Evolutionary conservation across 2,113 vertebrate genomes (phyloP).

Genomic region (Thymallus thymallus): DNA sequence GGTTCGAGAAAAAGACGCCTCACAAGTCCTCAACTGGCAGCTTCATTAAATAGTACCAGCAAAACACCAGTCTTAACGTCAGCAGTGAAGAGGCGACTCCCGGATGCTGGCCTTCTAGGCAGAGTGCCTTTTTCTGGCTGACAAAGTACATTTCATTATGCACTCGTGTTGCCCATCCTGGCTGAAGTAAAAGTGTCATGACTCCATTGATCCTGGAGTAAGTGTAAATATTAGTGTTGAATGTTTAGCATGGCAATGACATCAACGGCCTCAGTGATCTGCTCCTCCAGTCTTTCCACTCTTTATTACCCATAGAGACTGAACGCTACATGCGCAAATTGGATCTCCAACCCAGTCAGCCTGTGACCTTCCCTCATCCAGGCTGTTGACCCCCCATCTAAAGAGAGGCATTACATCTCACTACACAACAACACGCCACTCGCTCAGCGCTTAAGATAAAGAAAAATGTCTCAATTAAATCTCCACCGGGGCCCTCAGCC

Average conservation of each 20-base stretch:
- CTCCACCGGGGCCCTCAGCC: constrained; percentile 51
- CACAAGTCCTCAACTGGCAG: too few species aligned
- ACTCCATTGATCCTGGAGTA: too few species aligned
- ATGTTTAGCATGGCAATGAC: constrained; percentile 27
- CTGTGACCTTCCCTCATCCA: constrained; percentile 69
- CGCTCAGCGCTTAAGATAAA: constrained; percentile 57
- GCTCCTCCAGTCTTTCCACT: constrained; percentile 25
- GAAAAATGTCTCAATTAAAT: constrained; percentile 85
- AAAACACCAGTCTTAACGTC: too few species aligned
- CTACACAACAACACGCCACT: constrained; percentile 66
- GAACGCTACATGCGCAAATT: constrained; percentile 55
- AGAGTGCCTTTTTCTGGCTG: too few species aligned
- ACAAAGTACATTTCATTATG: too few species aligned
- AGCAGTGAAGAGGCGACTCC: too few species aligned
- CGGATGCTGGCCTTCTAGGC: too few species aligned
- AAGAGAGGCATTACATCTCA: constrained; percentile 73
- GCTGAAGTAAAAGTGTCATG: too few species aligned
- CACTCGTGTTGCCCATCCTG: too few species aligned
- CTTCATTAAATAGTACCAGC: too few species aligned
- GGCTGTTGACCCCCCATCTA: constrained; percentile 64
- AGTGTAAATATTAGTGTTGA: background rate
- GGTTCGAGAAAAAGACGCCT: too few species aligned
- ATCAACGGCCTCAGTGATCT: background rate
- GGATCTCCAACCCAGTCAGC: constrained; percentile 60
- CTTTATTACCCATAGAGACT: constrained; percentile 44